phyloP scores from a whole-genome alignment of 1,140 invertebrate species.

The Drosophila paulistorum region DNA sequence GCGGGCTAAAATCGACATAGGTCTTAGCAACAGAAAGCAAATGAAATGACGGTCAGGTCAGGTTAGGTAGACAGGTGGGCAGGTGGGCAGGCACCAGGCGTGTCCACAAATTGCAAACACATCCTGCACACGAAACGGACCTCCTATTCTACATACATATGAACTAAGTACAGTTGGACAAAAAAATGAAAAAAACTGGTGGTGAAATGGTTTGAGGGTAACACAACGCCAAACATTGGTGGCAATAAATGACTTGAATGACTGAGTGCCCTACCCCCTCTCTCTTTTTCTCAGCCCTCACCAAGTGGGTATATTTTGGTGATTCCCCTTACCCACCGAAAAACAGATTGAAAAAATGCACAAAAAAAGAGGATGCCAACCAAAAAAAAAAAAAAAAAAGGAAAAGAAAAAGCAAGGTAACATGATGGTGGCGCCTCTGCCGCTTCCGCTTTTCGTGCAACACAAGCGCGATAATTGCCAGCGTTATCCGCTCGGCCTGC shows the following conservation, averaged over 20 bases:
- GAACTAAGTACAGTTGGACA: conserved; percentile 38
- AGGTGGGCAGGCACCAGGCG: conserved; percentile 23
- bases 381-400: background rate
- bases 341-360: background rate
- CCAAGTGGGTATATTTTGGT: conserved; percentile 16
- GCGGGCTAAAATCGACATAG: conserved; percentile 54
- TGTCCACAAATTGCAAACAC: conserved; percentile 81
- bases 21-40: conserved; percentile 30
- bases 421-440: conserved; percentile 78
- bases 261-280: conserved; percentile 58
- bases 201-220: background rate
- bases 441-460: conserved; percentile 78
- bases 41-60: conserved; percentile 69
- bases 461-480: conserved; percentile 81
- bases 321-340: background rate
- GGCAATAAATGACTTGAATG: conserved; percentile 81
- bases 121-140: conserved; percentile 76
- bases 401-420: conserved; percentile 41
- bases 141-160: conserved; percentile 46
- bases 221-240: conserved; percentile 69
- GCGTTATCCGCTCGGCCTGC: conserved; percentile 79
- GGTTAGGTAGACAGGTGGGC: background rate
- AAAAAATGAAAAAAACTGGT: conserved; percentile 15
- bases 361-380: background rate
- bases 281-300: background rate